Evolutionary conservation across 2,113 vertebrate species (phyloP).

Genomic region (Carassius carassius): DNA sequence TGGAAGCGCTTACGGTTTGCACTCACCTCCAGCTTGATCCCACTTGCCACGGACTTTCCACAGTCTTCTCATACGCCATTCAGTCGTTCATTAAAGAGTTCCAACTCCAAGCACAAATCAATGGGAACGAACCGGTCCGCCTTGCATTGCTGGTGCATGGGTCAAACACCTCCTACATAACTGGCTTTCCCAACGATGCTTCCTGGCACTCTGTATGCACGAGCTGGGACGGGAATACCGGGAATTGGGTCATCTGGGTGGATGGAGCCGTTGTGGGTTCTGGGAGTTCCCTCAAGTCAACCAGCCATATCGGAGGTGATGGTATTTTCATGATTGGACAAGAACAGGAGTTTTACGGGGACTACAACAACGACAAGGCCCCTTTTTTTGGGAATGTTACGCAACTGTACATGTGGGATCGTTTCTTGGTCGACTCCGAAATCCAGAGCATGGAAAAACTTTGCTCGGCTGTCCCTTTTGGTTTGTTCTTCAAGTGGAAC

Average conservation of each 20-base stretch:
- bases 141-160: conserved; percentile 73
- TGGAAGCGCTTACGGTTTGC: conserved; percentile 72
- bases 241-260: conserved; percentile 68
- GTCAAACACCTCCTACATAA: conserved; percentile 59
- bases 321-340: conserved; percentile 74
- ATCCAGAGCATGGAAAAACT: conserved; percentile 71
- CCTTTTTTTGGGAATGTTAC: conserved; percentile 73
- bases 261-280: conserved; percentile 52
- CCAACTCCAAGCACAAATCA: conserved; percentile 70
- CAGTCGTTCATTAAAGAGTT: conserved; percentile 70
- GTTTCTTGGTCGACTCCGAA: conserved; percentile 66
- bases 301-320: conserved; percentile 57
- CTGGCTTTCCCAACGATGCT: conserved; percentile 66
- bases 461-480: conserved; percentile 67
- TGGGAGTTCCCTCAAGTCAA: conserved; percentile 55
- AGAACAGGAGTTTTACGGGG: conserved; percentile 67
- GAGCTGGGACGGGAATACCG: conserved; percentile 67
- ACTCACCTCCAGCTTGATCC: conserved; percentile 65
- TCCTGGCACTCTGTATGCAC: conserved; percentile 73
- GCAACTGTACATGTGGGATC: conserved; percentile 76
- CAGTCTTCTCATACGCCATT: conserved; percentile 75
- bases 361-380: conserved; percentile 67
- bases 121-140: conserved; percentile 58
- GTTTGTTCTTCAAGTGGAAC: conserved; percentile 74
- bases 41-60: conserved; percentile 66